phyloP scores from a whole-genome alignment of 2,888 invertebrate genomes.

The Stenoptilia bipunctidactyla region DNA sequence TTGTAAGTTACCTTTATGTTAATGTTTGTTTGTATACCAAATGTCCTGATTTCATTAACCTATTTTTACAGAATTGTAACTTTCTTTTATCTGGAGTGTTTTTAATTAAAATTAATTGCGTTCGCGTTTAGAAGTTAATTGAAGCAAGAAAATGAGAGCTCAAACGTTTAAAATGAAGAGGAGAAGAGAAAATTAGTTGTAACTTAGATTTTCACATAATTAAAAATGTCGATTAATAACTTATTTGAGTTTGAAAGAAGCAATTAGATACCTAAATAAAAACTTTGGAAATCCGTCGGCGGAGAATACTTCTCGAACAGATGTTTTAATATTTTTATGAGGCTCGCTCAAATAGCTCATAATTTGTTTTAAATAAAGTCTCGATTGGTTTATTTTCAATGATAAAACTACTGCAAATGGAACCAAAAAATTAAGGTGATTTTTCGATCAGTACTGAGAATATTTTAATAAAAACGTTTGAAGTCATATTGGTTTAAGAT shows the following conservation, averaged over 20 bases:
- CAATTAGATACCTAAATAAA: background rate
- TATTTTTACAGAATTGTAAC: constrained; percentile 21
- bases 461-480: no score
- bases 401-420: no score
- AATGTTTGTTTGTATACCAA: background rate
- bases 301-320: no score
- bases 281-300: background rate
- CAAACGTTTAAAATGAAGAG: constrained; percentile 37
- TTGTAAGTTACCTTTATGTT: constrained; percentile 3
- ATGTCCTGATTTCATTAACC: background rate
- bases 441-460: no score
- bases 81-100: constrained; percentile 30
- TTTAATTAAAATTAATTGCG: constrained; percentile 56
- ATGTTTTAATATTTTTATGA: no score
- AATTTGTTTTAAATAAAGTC: no score
- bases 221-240: background rate
- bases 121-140: constrained; percentile 47
- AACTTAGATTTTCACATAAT: constrained; percentile 1
- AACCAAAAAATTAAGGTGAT: no score
- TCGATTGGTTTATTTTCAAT: no score
- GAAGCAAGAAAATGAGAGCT: constrained; percentile 32
- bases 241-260: background rate
- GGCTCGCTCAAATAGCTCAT: no score
- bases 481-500: no score
- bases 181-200: constrained; percentile 9